A percentile compares a stretch with the other conserved stretches of the same genome.
phyloP scores from a whole-genome alignment of 92 coral and sea anemone genomes.

The Palythoa caribaeorum region DNA sequence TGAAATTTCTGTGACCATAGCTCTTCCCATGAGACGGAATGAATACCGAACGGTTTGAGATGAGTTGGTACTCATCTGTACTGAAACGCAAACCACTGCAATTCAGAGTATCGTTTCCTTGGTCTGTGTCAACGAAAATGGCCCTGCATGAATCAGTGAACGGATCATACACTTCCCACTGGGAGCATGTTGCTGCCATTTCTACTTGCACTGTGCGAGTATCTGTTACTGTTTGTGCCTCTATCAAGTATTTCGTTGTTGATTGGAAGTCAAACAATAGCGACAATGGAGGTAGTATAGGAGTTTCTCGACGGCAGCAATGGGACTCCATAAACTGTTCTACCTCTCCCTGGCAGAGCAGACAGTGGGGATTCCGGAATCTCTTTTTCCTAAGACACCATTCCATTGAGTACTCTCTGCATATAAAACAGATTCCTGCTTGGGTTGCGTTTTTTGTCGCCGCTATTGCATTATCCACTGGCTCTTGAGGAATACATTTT shows the following conservation, averaged over 20 bases:
- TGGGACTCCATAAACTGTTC: not conserved
- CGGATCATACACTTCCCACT: slow-evolving; percentile 24
- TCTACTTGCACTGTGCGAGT: not conserved
- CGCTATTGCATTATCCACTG: not conserved
- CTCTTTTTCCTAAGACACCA: slow-evolving; percentile 22
- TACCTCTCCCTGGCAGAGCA: slow-evolving; percentile 30
- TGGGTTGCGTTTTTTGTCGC: not conserved
- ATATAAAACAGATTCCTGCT: slow-evolving; percentile 2
- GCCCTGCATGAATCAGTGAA: slow-evolving; percentile 11
- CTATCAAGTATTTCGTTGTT: slow-evolving; percentile 30
- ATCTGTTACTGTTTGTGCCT: not conserved
- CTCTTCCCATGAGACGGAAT: slow-evolving; percentile 8
- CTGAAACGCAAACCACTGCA: slow-evolving; percentile 1
- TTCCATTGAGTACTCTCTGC: slow-evolving; percentile 15
- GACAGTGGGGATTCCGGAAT: slow-evolving; percentile 45
- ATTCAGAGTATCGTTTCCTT: not conserved
- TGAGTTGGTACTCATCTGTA: not conserved
- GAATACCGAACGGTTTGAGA: slow-evolving; percentile 16
- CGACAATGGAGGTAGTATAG: slow-evolving; percentile 13
- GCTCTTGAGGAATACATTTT: slow-evolving; percentile 29
- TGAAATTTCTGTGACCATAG: not conserved
- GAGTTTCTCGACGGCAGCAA: not conserved
- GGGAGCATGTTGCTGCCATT: not conserved
- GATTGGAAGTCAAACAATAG: slow-evolving; percentile 38
- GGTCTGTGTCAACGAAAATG: not conserved